A percentile compares a stretch with the other conserved stretches of the same genome.
Conservation (phyloP, 2,797 vertebrate species). For the Danionella dracula region DNA sequence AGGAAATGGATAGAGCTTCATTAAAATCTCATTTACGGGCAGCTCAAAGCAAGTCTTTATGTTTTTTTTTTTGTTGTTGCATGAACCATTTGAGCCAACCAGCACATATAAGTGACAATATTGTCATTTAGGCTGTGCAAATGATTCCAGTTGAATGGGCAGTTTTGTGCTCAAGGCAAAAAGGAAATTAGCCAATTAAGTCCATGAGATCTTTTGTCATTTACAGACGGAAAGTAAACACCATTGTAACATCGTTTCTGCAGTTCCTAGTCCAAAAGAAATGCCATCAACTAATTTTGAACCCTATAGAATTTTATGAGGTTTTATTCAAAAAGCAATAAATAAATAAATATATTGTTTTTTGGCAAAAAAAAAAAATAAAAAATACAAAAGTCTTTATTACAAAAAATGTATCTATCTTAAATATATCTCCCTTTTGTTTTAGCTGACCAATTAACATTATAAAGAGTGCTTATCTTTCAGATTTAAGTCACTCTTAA, state of each 20-base stretch:
- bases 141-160: conserved; percentile 23
- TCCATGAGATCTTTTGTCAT: conserved; percentile 3
- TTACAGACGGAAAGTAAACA: conserved; percentile 20
- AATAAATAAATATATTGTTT: too few relatives aligned
- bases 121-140: conserved; percentile 14
- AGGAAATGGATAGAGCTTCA: conserved; percentile 26
- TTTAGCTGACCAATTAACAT: too few relatives aligned
- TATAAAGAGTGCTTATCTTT: too few relatives aligned
- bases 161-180: background rate
- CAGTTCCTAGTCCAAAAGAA: background rate
- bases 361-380: too few relatives aligned
- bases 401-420: too few relatives aligned
- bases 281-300: background rate
- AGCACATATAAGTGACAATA: conserved; percentile 1
- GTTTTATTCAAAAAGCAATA: too few relatives aligned
- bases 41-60: conserved; percentile 3
- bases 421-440: too few relatives aligned
- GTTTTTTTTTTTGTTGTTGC: background rate
- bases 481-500: too few relatives aligned
- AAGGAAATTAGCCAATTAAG: conserved; percentile 28
- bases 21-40: conserved; percentile 36
- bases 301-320: too few relatives aligned
- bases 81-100: conserved; percentile 14
- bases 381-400: too few relatives aligned
- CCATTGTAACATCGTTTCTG: background rate